Conservation (phyloP, 2,888 invertebrate genomes). For the Eupithecia pulchellata region DNA sequence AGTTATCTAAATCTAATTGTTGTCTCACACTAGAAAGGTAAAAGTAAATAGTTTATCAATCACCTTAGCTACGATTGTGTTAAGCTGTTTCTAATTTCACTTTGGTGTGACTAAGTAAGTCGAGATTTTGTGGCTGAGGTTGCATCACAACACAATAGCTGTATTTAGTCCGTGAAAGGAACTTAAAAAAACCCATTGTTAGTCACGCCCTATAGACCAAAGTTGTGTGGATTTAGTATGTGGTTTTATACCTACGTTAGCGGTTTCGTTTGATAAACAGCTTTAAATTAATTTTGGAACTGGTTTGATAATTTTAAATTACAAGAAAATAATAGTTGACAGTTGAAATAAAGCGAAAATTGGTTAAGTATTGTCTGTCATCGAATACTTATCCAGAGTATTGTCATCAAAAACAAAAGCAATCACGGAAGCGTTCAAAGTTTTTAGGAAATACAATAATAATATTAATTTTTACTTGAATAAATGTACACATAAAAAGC, state of each 20-base stretch:
- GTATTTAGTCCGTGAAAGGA: slow-evolving; percentile 69
- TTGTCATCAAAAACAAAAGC: too few species aligned
- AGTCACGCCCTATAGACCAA: slow-evolving; percentile 41
- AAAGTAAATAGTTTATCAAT: not conserved
- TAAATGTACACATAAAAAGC: too few species aligned
- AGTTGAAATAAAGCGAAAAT: too few species aligned
- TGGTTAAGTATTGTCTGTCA: too few species aligned
- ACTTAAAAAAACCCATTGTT: slow-evolving; percentile 65
- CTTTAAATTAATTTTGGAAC: not conserved
- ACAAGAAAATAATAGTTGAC: too few species aligned
- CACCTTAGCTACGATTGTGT: not conserved
- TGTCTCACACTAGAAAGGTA: not conserved
- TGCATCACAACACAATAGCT: slow-evolving; percentile 69
- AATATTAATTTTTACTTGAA: too few species aligned
- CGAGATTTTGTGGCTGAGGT: slow-evolving; percentile 66
- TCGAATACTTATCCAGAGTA: too few species aligned
- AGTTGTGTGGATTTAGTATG: slow-evolving; percentile 35
- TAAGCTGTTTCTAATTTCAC: slow-evolving; percentile 31
- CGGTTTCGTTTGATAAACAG: slow-evolving; percentile 16
- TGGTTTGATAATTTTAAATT: not conserved
- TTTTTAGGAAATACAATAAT: too few species aligned
- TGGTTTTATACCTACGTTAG: slow-evolving; percentile 42
- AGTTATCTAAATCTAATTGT: not conserved
- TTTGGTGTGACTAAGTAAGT: slow-evolving; percentile 53
- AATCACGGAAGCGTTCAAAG: too few species aligned